Conservation (phyloP, 2,113 vertebrate genomes). For the Verasper variegatus region DNA sequence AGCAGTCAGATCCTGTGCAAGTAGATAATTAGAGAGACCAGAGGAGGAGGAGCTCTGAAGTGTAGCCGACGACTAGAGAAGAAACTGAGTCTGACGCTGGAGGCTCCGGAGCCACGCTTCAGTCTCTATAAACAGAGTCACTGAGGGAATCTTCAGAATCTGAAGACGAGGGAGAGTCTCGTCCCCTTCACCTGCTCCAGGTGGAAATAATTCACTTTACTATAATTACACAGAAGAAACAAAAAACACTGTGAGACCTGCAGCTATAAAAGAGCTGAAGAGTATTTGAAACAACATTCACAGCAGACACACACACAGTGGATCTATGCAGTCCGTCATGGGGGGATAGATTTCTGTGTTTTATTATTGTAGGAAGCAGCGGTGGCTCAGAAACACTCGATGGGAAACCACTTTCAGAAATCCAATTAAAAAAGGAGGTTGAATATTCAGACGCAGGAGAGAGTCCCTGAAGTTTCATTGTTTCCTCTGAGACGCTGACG, state of each 20-base stretch:
- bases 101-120: too few relatives aligned
- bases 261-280: too few relatives aligned
- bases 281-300: too few relatives aligned
- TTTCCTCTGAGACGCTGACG: background rate
- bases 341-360: background rate
- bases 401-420: background rate
- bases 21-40: slow-evolving; percentile 52
- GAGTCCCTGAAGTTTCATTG: background rate
- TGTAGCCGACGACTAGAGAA: background rate
- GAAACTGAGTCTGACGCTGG: background rate
- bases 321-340: background rate
- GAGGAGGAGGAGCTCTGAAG: background rate
- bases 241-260: too few relatives aligned
- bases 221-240: too few relatives aligned
- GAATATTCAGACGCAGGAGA: background rate
- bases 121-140: too few relatives aligned
- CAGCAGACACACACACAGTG: background rate
- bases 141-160: too few relatives aligned
- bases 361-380: background rate
- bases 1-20: slow-evolving; percentile 49
- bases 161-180: too few relatives aligned
- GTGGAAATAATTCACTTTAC: too few relatives aligned
- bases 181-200: background rate
- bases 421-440: background rate
- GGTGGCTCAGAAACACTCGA: background rate